Conservation (phyloP, 2,113 vertebrate genomes). For the Pogona vitticeps region DNA sequence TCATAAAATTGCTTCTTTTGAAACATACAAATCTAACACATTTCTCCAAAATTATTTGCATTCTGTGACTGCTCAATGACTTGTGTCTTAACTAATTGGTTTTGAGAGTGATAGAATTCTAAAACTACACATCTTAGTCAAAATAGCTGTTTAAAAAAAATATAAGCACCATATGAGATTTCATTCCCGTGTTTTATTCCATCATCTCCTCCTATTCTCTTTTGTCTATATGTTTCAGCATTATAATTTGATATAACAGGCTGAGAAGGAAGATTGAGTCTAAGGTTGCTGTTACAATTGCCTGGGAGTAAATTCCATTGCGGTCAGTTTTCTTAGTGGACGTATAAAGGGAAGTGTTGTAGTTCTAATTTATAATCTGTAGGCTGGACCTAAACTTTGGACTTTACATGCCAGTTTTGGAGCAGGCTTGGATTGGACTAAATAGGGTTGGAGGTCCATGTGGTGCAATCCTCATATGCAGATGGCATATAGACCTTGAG, state of each 20-base stretch:
- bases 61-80: constrained; percentile 6
- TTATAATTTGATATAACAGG: neutral
- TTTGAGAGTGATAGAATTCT: neutral
- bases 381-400: neutral
- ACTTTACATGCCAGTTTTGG: too few species aligned
- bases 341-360: neutral
- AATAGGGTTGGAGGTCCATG: too few species aligned
- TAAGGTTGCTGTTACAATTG: neutral
- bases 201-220: neutral
- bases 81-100: constrained; percentile 18
- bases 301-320: neutral
- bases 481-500: too few species aligned
- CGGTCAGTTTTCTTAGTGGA: neutral
- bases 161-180: neutral
- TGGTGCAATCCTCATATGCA: too few species aligned
- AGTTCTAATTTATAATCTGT: neutral
- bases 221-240: neutral
- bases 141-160: neutral
- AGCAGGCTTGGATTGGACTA: too few species aligned
- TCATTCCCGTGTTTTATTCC: neutral
- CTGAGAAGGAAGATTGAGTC: neutral
- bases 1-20: constrained; percentile 19
- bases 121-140: constrained; percentile 25
- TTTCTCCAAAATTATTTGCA: constrained; percentile 24
- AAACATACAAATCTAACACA: neutral